These are phyloP conservation scores for Resseliella maxima DNA, from an alignment of 2,888 invertebrate genomes.

Conservation along the genomic window DNA sequence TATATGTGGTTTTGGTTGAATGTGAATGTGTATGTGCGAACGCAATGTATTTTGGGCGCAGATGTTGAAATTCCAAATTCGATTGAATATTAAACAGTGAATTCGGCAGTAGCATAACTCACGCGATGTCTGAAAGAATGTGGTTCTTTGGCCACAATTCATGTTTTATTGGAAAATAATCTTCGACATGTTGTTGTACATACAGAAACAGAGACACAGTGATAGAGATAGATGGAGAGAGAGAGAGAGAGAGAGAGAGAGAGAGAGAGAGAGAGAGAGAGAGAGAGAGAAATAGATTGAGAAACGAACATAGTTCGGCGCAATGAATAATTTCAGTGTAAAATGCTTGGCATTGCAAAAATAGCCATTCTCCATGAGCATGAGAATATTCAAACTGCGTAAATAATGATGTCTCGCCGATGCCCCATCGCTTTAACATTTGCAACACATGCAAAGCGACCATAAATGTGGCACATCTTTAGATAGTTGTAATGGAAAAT, in stretches of 20 bases:
- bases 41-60: not conserved
- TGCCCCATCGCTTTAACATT: conserved; percentile 7
- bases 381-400: not conserved
- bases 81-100: not conserved
- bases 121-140: not conserved
- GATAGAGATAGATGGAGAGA: no score
- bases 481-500: not conserved
- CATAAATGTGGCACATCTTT: not conserved
- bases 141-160: not conserved
- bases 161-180: conserved; percentile 33
- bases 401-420: conserved; percentile 27
- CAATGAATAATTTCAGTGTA: conserved; percentile 35
- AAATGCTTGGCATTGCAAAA: not conserved
- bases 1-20: not conserved
- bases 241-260: no score
- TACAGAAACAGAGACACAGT: no score
- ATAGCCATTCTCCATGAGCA: not conserved
- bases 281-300: not conserved
- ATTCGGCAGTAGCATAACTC: not conserved
- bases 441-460: conserved; percentile 21
- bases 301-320: not conserved
- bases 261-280: no score
- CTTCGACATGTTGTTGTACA: not conserved
- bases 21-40: no score
- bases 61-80: not conserved